phyloP scores from a whole-genome alignment of 2,888 invertebrate species.

The Noctua janthina region DNA sequence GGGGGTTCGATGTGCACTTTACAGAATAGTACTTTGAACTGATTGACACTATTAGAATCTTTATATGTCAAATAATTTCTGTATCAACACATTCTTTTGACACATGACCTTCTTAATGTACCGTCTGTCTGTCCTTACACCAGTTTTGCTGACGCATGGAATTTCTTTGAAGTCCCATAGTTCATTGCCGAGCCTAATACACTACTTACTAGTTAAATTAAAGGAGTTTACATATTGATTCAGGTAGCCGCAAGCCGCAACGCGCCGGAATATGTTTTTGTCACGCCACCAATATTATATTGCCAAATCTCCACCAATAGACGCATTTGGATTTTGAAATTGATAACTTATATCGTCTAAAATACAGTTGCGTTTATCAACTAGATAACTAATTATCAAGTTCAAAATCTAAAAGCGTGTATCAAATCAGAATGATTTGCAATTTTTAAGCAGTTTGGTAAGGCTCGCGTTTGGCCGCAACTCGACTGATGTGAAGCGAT shows the following conservation, averaged over 20 bases:
- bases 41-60: not conserved
- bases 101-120: not conserved
- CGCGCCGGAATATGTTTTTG: not conserved
- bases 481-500: no score
- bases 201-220: not conserved
- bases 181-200: not conserved
- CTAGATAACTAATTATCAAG: not conserved
- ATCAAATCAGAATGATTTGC: not conserved
- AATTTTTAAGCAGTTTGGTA: not conserved
- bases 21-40: not conserved
- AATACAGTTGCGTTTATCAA: not conserved
- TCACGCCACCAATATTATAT: not conserved
- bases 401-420: not conserved
- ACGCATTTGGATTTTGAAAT: constrained; percentile 4
- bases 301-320: no score
- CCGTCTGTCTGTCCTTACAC: not conserved
- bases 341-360: not conserved
- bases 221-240: not conserved
- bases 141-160: not conserved
- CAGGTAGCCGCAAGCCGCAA: not conserved
- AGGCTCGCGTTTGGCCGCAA: no score
- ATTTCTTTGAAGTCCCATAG: not conserved
- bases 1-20: not conserved
- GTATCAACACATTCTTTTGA: not conserved
- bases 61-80: not conserved